Base-by-base conservation (phyloP, 1,140 invertebrate species). In the Polyergus mexicanus region DNA sequence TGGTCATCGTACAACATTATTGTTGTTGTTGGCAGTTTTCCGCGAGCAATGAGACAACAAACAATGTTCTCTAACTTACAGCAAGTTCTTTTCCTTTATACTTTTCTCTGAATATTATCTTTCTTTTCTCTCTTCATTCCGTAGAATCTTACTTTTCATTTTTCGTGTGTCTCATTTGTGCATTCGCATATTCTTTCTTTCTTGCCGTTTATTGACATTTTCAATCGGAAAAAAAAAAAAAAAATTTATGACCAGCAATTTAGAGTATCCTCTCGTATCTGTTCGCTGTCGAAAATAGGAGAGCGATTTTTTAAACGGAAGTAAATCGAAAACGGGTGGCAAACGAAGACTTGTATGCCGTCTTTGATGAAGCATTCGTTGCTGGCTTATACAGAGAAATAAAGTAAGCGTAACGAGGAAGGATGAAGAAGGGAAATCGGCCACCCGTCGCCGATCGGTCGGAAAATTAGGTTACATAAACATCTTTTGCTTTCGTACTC, bases 401-500 rank as follows among this genome's bases (percentile, higher is more conserved):
- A 85, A 68, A 80, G 85, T 51, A 69, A 77, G 75, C 60, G 80
- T 88, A 81, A 83, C 41, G 66, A 60, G 38, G 7, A 63, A 63
- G 84, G 16, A 60, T 25, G 44, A 47, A 65, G 65, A 68, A 35
- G 58, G 75, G 74, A 71, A 90, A 91, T 85, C 86, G 87, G 80
- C 84, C 66, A 85, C 74, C 58, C 84, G 85, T 35, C 51, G 86
- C 84, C 90, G 89, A 91, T 91, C 90, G 88, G 65, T 81, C 77
- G 89, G 88, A 89, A 91, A 91, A 91, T 91, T 91, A 88, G 88
- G 86, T 89, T 91, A 90, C 81, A 91, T 88, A 91, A 91, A 91
- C 90, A 89, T 91, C 88, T 86, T 76, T 80, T 85, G 47, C 85
- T 68, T 78, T 44, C n/a, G 58, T 76, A 78, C 56, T 75, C 75